Evolutionary conservation across 2,113 vertebrate genomes (phyloP).

Genomic region (Sorex araneus): DNA sequence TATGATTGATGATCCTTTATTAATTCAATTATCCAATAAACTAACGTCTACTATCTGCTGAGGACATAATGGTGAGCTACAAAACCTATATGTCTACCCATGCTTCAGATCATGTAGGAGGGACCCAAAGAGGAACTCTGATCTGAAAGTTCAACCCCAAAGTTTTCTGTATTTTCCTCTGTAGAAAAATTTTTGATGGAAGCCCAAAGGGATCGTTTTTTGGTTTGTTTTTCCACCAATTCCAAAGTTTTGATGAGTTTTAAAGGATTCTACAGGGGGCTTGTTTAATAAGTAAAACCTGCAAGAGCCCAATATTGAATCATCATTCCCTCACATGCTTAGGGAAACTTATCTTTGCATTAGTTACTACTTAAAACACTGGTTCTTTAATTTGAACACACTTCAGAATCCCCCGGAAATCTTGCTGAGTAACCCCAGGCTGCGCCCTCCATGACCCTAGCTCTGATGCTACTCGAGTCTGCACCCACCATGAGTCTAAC

Average conservation of each 20-base stretch:
- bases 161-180: not conserved
- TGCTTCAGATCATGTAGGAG: not conserved
- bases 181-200: not conserved
- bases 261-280: not conserved
- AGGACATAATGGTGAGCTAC: not conserved
- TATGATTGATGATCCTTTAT: not conserved
- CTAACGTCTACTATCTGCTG: not conserved
- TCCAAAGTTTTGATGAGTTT: not conserved
- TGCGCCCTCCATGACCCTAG: not conserved
- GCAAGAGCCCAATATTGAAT: not conserved
- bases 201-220: not conserved
- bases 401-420: not conserved
- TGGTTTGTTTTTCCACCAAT: no score
- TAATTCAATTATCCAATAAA: not conserved
- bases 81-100: not conserved
- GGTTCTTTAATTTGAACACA: constrained; percentile 26
- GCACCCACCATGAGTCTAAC: no score
- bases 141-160: not conserved
- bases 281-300: not conserved
- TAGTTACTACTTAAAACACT: not conserved
- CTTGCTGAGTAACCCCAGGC: not conserved
- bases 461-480: no score
- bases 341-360: not conserved
- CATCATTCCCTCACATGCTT: not conserved
- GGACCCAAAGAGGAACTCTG: not conserved